Percentiles rank a stretch among this genome's conserved stretches.
Conservation (phyloP, 1,140 invertebrate species). For the Diabrotica undecimpunctata region DNA sequence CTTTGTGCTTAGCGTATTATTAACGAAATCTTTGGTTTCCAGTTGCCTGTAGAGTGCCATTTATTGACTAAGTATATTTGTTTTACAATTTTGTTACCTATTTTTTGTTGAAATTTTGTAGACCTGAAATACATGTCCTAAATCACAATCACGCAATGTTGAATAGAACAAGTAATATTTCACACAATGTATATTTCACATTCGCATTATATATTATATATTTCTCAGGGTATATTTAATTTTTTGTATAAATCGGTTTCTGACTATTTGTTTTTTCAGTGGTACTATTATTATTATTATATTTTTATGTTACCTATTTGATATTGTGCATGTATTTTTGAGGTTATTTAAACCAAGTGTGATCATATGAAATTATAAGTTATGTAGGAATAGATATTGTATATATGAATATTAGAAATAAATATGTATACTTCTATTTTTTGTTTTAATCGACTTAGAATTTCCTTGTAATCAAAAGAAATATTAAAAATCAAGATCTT, state of each 20-base stretch:
- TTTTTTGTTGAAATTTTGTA: constrained; percentile 26
- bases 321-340: constrained; percentile 39
- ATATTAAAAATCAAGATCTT: too few species aligned
- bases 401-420: constrained; percentile 42
- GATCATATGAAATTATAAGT: constrained; percentile 39
- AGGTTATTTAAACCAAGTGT: constrained; percentile 37
- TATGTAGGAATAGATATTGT: constrained; percentile 35
- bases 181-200: constrained; percentile 4
- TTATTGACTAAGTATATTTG: constrained; percentile 23
- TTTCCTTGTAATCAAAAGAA: background rate
- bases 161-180: constrained; percentile 1
- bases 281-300: constrained; percentile 11
- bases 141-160: constrained; percentile 4
- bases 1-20: too few species aligned
- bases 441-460: background rate
- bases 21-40: constrained; percentile 13
- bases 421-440: constrained; percentile 40
- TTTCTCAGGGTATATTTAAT: constrained; percentile 21
- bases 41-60: constrained; percentile 28
- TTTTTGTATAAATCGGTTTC: constrained; percentile 15
- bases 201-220: constrained; percentile 10
- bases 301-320: constrained; percentile 17
- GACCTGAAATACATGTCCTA: constrained; percentile 33
- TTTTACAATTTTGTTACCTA: constrained; percentile 30
- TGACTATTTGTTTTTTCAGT: constrained; percentile 16